Conservation (phyloP, 2,797 vertebrate species). For the Sphaeramia orbicularis region DNA sequence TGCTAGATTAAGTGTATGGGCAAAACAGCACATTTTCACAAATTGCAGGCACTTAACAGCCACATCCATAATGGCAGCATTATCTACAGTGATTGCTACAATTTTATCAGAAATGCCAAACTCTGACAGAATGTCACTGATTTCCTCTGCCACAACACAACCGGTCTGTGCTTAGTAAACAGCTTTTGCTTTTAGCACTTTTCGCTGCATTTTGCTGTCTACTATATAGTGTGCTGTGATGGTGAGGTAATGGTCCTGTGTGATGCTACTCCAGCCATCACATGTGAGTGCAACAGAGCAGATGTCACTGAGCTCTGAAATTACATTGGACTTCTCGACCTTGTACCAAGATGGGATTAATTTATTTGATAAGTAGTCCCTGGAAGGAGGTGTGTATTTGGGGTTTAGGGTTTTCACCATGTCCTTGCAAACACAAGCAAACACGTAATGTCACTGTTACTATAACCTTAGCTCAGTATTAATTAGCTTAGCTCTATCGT, state of each 20-base stretch:
- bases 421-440: slow-evolving; percentile 9
- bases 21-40: no score
- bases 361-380: background rate
- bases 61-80: no score
- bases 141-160: background rate
- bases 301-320: background rate
- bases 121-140: background rate
- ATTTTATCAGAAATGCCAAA: slow-evolving; percentile 6
- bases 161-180: slow-evolving; percentile 16
- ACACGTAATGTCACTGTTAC: background rate
- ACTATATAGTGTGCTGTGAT: background rate
- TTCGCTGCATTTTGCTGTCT: slow-evolving; percentile 11
- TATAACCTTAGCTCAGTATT: no score
- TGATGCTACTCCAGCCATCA: slow-evolving; percentile 9
- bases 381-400: background rate
- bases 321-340: slow-evolving; percentile 1
- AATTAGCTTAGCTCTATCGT: no score
- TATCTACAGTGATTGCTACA: slow-evolving; percentile 6
- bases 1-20: slow-evolving; percentile 27
- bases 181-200: slow-evolving; percentile 17
- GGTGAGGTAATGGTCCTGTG: slow-evolving; percentile 7
- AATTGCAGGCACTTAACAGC: no score
- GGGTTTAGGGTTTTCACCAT: background rate
- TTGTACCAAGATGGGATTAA: background rate
- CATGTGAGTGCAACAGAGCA: background rate